Percentiles rank a stretch among this genome's conserved stretches.
Conservation (phyloP, 1,140 invertebrate species). For the Asbolus verrucosus region DNA sequence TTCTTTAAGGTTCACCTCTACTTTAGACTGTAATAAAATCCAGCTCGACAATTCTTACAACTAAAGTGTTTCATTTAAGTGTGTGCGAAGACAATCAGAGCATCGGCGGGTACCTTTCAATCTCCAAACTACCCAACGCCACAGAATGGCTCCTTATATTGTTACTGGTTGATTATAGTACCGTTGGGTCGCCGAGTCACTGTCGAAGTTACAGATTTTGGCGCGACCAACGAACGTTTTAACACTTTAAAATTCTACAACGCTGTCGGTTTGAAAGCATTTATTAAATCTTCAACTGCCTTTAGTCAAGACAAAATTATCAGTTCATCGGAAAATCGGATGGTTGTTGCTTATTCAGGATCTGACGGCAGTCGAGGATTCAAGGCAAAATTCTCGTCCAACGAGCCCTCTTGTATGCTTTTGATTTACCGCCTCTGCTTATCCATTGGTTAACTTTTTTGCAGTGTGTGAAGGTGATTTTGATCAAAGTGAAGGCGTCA, state of each 20-base stretch:
- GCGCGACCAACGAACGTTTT: conserved; percentile 50
- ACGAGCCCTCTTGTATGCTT: conserved; percentile 63
- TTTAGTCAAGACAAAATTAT: conserved; percentile 63
- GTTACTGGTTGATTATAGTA: conserved; percentile 78
- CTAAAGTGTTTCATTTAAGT: conserved; percentile 58
- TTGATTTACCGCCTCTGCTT: too few relatives aligned
- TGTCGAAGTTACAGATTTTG: conserved; percentile 71
- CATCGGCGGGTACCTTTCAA: conserved; percentile 72
- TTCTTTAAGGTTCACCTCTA: too few relatives aligned
- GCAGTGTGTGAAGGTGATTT: conserved; percentile 69
- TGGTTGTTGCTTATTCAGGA: conserved; percentile 73
- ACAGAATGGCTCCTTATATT: conserved; percentile 61
- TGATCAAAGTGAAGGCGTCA: conserved; percentile 54
- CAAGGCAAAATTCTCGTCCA: conserved; percentile 71
- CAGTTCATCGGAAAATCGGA: conserved; percentile 74
- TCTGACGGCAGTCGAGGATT: conserved; percentile 72
- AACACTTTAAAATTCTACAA: conserved; percentile 38
- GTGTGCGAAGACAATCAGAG: conserved; percentile 73
- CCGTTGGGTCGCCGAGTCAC: conserved; percentile 71
- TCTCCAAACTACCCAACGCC: conserved; percentile 77
- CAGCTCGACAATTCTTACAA: too few relatives aligned
- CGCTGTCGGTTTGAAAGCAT: conserved; percentile 59
- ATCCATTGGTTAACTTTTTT: too few relatives aligned
- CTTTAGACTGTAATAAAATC: conserved; percentile 69
- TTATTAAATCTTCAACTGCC: background rate